Evolutionary conservation across 2,888 invertebrate species (phyloP), one percentile per base, ranked within the genome.

Genomic region (Plagiodera versicolora): DNA sequence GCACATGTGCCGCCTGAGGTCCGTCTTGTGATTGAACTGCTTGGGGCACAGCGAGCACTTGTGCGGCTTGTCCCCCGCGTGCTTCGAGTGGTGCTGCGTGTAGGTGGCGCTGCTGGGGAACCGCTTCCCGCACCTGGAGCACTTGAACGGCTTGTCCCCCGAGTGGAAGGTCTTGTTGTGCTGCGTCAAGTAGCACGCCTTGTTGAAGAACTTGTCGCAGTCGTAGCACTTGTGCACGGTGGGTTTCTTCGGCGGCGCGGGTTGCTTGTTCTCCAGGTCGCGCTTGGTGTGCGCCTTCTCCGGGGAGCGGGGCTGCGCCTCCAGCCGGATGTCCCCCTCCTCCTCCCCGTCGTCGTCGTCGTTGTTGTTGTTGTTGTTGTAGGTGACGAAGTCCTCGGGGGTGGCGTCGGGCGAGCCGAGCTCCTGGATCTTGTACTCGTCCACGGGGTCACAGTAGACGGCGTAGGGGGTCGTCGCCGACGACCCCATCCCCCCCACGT

Each of bases 1-100:
- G 79, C 92, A 93, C 85, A 90, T 88, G 81, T 95, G 94, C 66
- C 94, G 86, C 64, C 92, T 85, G 72, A 94, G 82, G 78, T 95
- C 94, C 56, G 94, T 94, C 80, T 94, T 94, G 81, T 94, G 94
- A 77, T 94, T 93, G 80, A 94, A 95, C 73, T 91, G 90, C 79
- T 94, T 94, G 16, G 92, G 91, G 74, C 94, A 94, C 63, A 86
- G 83, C 61, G 87, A 87, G 81, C 94, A 95, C 81, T 93, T 92
- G 81, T 91, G 91, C 11, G 93, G 92, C 77, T 94, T 94, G 66
- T 92, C 90, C 61, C 89, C 89, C 14, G 88, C 86, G 78, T 94
- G 94, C 75, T 92, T 92, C 28, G 84, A 83, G 74, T 87, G 83
- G 77, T 95, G 94, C 71, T 87, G 87, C 67, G 87, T 85, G 75